Percentiles rank a stretch among this genome's conserved stretches.
Evolutionary conservation across 2,797 vertebrate species (phyloP).

Genomic region (Schizopygopsis malacanthus): DNA sequence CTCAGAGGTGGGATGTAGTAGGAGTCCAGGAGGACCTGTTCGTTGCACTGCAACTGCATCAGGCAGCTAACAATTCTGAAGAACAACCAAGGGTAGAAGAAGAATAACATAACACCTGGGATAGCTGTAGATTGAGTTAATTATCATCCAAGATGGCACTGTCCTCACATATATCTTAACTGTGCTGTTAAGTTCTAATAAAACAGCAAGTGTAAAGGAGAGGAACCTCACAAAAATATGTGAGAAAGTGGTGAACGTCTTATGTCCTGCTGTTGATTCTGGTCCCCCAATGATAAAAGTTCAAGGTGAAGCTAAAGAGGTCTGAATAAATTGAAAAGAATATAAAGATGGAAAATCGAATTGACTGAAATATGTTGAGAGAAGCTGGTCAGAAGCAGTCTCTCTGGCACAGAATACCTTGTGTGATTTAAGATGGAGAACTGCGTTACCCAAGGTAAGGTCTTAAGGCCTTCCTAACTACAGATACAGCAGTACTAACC

Average conservation of each 20-base stretch:
- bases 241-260: background rate
- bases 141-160: background rate
- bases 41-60: slow-evolving; percentile 13
- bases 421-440: slow-evolving; percentile 18
- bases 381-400: slow-evolving; percentile 32
- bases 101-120: background rate
- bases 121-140: slow-evolving; percentile 1
- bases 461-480: background rate
- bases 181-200: background rate
- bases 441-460: background rate
- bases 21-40: slow-evolving; percentile 12
- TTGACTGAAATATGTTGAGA: background rate
- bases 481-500: slow-evolving; percentile 1
- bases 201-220: background rate
- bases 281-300: background rate
- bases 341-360: background rate
- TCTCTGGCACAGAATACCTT: slow-evolving; percentile 18
- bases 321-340: slow-evolving; percentile 24
- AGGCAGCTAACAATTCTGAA: slow-evolving; percentile 6
- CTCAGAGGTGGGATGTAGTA: slow-evolving; percentile 28
- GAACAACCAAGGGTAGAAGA: background rate
- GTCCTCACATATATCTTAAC: background rate
- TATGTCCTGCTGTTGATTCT: slow-evolving; percentile 14
- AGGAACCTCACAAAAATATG: background rate
- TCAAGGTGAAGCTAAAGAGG: slow-evolving; percentile 10